Evolutionary conservation across 2,888 invertebrate genomes (phyloP), one percentile per base, ranked within the genome.

Genomic region (Drosophila pseudotalamancana): DNA sequence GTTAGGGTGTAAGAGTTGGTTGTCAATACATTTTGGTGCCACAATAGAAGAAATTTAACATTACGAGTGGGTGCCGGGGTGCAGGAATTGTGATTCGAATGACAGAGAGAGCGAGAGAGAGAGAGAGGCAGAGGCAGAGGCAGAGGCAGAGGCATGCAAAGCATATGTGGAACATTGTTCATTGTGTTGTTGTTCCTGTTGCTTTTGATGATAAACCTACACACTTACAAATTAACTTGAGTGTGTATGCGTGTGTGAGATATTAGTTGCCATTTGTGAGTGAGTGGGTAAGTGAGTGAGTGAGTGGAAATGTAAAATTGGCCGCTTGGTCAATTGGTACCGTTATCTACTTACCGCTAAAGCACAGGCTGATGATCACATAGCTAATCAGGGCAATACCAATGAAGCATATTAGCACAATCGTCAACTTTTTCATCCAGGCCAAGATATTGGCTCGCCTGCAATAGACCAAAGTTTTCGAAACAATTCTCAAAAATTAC

Each of bases 401-500:
- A 55, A 90, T 84, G 46, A 90, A 90, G 62, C 90, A 90, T 68
- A 90, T 90, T 23, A 90, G 66, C 42, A 86, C 89, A 51, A 90
- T 90, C 62, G 90, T 90, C 54, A 90, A 72, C 61, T 90, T 90
- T 66, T 90, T 90, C 89, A 90, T 90, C 89, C 90, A 90, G 77
- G 87, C 89, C 65, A 90, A 69, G 9, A 90, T 56, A 53, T 86
- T 89, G 34, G 83, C 90, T 56, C 89, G 89, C 86, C 90, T 90
- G 59, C 25, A 60, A 64, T 18, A 60, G 12, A 21, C 29, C 48
- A 48, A 27, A 32, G 2, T 9, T 23, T 19, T 19, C 6, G n/a
- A n/a, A n/a, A 32, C 6, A 14, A 12, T 25, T 25, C 25, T n/a
- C n/a, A n/a, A n/a, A n/a, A n/a, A n/a, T n/a, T n/a, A n/a, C n/a